phyloP scores from a whole-genome alignment of 2,888 invertebrate genomes.

The Clunio marinus region DNA sequence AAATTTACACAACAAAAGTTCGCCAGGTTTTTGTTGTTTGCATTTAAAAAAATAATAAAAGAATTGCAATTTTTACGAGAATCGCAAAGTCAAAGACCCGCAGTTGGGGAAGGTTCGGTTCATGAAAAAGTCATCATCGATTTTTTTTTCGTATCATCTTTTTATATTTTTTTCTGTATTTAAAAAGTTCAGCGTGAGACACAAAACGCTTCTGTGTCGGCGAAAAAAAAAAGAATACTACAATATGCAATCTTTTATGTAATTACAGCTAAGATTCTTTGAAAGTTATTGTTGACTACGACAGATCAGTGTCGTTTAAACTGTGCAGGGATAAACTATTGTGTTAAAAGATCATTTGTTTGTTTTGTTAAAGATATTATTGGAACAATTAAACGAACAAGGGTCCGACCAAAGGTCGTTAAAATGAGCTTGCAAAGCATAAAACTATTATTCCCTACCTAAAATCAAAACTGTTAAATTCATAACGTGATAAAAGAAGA shows the following conservation, averaged over 20 bases:
- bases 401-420: slow-evolving; percentile 13
- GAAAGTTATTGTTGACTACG: not conserved
- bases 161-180: not conserved
- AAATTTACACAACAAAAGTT: too few species aligned
- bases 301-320: too few species aligned
- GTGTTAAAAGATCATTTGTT: too few species aligned
- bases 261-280: not conserved
- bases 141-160: not conserved
- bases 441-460: slow-evolving; percentile 30
- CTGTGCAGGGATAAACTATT: too few species aligned
- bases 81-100: not conserved
- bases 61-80: too few species aligned
- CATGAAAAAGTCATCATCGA: slow-evolving; percentile 10
- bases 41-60: too few species aligned
- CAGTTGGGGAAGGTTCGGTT: slow-evolving; percentile 16
- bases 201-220: not conserved
- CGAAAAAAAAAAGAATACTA: not conserved
- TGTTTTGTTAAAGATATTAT: too few species aligned
- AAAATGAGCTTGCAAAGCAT: slow-evolving; percentile 28
- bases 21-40: too few species aligned
- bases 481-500: not conserved
- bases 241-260: not conserved
- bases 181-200: not conserved
- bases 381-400: slow-evolving; percentile 21
- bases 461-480: not conserved